Evolutionary conservation across 2,888 invertebrate genomes (phyloP).

Genomic region (Heliconius cydno): DNA sequence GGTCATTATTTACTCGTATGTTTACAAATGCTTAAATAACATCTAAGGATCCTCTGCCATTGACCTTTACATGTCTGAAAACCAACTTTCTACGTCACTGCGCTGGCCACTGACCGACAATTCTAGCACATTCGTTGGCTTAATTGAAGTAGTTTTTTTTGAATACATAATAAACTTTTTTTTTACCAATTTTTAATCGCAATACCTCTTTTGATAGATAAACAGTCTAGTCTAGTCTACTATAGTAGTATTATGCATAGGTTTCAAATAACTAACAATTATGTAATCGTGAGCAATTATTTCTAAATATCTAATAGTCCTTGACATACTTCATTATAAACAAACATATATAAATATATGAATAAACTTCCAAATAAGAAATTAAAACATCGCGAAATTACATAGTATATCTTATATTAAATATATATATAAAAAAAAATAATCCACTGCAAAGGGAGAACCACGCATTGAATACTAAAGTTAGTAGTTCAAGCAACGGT

Average conservation of each 20-base stretch:
- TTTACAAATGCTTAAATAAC: slow-evolving; percentile 10
- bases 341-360: not conserved
- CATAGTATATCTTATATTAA: not conserved
- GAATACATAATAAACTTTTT: not conserved
- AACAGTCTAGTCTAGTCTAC: not conserved
- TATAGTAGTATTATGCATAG: not conserved
- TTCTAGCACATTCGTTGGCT: slow-evolving; percentile 28
- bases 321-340: not conserved
- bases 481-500: not conserved
- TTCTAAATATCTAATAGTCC: slow-evolving; percentile 3
- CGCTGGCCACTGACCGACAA: slow-evolving; percentile 36
- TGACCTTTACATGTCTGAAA: slow-evolving; percentile 40
- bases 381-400: not conserved
- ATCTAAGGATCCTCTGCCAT: slow-evolving; percentile 30
- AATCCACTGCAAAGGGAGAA: not conserved
- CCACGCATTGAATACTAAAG: not conserved
- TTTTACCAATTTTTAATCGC: not conserved
- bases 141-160: not conserved
- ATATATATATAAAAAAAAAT: not conserved
- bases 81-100: slow-evolving; percentile 29
- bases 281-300: not conserved
- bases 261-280: not conserved
- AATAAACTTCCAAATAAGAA: not conserved
- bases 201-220: not conserved
- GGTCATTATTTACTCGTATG: not conserved